Evolutionary conservation across 1,140 invertebrate genomes (phyloP).

Genomic region (Drosophila hydei): DNA sequence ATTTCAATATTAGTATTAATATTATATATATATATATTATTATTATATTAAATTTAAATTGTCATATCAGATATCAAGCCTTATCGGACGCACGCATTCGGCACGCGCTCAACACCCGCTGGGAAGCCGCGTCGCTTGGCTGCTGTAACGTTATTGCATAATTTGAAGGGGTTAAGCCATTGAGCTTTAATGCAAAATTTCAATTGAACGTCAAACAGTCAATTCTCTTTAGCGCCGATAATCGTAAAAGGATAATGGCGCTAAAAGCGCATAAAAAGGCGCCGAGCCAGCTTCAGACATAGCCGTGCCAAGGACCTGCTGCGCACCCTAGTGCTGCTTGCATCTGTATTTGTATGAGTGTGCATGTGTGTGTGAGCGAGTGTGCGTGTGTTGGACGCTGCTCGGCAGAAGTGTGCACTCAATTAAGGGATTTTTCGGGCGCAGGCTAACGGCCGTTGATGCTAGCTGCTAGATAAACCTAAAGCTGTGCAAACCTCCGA

Average conservation of each 20-base stretch:
- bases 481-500: conserved; percentile 5
- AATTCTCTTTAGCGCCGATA: conserved; percentile 81
- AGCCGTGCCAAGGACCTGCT: conserved; percentile 13
- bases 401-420: conserved; percentile 74
- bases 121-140: not conserved
- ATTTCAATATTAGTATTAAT: too few relatives aligned
- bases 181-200: conserved; percentile 83
- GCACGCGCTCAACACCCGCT: not conserved
- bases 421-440: conserved; percentile 73
- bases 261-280: conserved; percentile 79
- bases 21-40: too few relatives aligned
- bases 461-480: conserved; percentile 55
- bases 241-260: conserved; percentile 82
- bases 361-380: conserved; percentile 3
- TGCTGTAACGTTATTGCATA: conserved; percentile 65
- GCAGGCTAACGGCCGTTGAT: conserved; percentile 49
- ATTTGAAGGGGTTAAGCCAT: conserved; percentile 82
- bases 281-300: conserved; percentile 8
- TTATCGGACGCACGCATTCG: too few relatives aligned
- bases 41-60: too few relatives aligned
- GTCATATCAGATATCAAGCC: too few relatives aligned
- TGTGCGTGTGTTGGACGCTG: conserved; percentile 31
- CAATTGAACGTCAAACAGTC: conserved; percentile 83
- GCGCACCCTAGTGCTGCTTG: conserved; percentile 6
- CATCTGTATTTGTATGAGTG: not conserved